These are phyloP conservation scores for Acrobasis suavella DNA, from an alignment of 2,888 invertebrate species.

Conservation along the genomic window DNA sequence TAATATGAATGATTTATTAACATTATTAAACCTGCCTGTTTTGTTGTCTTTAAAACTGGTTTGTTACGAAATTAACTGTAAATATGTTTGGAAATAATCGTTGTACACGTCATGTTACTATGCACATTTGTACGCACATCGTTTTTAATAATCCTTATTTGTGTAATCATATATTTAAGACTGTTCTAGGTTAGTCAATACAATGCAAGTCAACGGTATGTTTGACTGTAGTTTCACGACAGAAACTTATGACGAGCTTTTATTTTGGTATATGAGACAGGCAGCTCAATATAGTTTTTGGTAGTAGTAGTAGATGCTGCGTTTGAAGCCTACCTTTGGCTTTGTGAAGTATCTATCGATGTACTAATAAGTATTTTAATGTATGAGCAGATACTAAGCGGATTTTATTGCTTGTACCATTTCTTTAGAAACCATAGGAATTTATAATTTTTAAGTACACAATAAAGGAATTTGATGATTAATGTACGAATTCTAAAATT, in stretches of 20 bases:
- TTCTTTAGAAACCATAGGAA: not conserved
- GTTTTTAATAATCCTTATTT: slow-evolving; percentile 47
- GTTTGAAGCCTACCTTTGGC: not conserved
- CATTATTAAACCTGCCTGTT: slow-evolving; percentile 21
- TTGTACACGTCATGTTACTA: slow-evolving; percentile 37
- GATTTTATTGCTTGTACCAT: slow-evolving; percentile 14
- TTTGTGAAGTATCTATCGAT: slow-evolving; percentile 9
- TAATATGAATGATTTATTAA: slow-evolving; percentile 8
- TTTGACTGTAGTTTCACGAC: slow-evolving; percentile 29
- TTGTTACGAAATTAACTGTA: slow-evolving; percentile 25
- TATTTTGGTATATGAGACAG: slow-evolving; percentile 24
- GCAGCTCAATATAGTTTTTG: slow-evolving; percentile 42
- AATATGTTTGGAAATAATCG: slow-evolving; percentile 22
- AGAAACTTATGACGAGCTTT: slow-evolving; percentile 18
- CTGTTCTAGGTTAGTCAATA: slow-evolving; percentile 60
- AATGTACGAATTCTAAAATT: not conserved
- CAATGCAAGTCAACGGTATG: slow-evolving; percentile 55
- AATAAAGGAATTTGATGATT: not conserved
- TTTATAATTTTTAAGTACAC: slow-evolving; percentile 27
- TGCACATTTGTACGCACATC: slow-evolving; percentile 63
- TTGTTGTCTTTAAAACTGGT: slow-evolving; percentile 11
- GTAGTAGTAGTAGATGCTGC: slow-evolving; percentile 1
- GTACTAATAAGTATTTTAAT: slow-evolving; percentile 16
- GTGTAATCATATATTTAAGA: slow-evolving; percentile 59
- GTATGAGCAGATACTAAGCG: not conserved